A percentile compares a stretch with the other conserved stretches of the same genome.
Evolutionary conservation across 2,888 invertebrate species (phyloP).

Genomic region (Apocheima hispidaria): DNA sequence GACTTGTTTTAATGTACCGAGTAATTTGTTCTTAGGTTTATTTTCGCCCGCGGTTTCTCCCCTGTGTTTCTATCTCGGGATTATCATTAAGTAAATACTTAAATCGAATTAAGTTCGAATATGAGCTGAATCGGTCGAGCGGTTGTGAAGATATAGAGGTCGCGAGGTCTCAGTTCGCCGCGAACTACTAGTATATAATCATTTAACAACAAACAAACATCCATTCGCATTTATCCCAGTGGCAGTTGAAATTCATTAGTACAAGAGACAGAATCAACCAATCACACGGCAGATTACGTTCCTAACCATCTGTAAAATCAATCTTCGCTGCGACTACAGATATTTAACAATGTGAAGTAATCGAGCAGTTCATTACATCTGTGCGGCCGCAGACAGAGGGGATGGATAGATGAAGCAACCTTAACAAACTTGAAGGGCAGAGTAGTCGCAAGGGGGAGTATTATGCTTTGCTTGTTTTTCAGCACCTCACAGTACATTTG

Average conservation of each 20-base stretch:
- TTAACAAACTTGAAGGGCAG: neutral
- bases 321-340: constrained; percentile 22
- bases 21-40: constrained; percentile 5
- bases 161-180: too few relatives aligned
- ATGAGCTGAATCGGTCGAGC: too few relatives aligned
- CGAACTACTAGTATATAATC: too few relatives aligned
- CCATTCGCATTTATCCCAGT: neutral
- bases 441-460: neutral
- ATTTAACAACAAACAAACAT: constrained; percentile 3
- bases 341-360: constrained; percentile 30
- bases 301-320: constrained; percentile 30
- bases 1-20: constrained; percentile 14
- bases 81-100: too few relatives aligned
- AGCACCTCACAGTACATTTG: too few relatives aligned
- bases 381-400: constrained; percentile 6
- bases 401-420: constrained; percentile 7
- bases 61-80: too few relatives aligned
- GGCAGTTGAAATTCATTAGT: constrained; percentile 8
- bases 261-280: constrained; percentile 21
- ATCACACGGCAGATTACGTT: constrained; percentile 26
- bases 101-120: too few relatives aligned
- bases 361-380: constrained; percentile 26
- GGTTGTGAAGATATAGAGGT: too few relatives aligned
- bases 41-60: neutral
- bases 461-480: too few relatives aligned